A percentile compares a stretch with the other conserved stretches of the same genome.
These are phyloP conservation scores for Dorcus hopei DNA, from an alignment of 2,888 invertebrate species.

Conservation along the genomic window DNA sequence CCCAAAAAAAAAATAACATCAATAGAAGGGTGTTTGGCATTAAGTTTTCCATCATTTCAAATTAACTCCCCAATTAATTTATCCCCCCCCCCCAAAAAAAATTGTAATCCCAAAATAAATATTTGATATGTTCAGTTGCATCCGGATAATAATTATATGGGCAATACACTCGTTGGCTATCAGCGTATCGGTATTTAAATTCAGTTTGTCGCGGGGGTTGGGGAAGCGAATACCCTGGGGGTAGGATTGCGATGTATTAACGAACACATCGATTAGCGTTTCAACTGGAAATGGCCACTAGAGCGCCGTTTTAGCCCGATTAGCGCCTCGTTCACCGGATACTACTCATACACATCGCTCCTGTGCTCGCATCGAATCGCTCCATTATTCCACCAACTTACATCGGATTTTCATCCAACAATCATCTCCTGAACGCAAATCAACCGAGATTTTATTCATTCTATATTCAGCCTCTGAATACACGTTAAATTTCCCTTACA, in stretches of 20 bases:
- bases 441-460: background rate
- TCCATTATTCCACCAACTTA: constrained; percentile 16
- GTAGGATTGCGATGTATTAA: constrained; percentile 34
- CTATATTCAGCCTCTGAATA: background rate
- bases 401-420: constrained; percentile 16
- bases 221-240: constrained; percentile 9
- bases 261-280: constrained; percentile 45
- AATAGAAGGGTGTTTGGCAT: no score
- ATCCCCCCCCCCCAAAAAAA: no score
- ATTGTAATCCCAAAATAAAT: constrained; percentile 9
- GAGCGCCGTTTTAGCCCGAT: constrained; percentile 39
- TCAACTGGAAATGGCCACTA: constrained; percentile 46
- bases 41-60: no score
- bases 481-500: no score
- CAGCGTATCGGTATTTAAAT: constrained; percentile 29
- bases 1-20: no score
- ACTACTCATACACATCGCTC: constrained; percentile 34
- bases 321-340: constrained; percentile 41
- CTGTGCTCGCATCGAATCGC: constrained; percentile 25
- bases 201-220: constrained; percentile 23
- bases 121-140: constrained; percentile 20
- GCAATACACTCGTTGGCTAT: constrained; percentile 22
- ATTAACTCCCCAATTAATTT: no score
- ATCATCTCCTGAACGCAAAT: constrained; percentile 4
- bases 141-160: constrained; percentile 25